Evolutionary conservation across 2,888 invertebrate species (phyloP), one percentile per base, ranked within the genome.

Genomic region (Synergus gifuensis): DNA sequence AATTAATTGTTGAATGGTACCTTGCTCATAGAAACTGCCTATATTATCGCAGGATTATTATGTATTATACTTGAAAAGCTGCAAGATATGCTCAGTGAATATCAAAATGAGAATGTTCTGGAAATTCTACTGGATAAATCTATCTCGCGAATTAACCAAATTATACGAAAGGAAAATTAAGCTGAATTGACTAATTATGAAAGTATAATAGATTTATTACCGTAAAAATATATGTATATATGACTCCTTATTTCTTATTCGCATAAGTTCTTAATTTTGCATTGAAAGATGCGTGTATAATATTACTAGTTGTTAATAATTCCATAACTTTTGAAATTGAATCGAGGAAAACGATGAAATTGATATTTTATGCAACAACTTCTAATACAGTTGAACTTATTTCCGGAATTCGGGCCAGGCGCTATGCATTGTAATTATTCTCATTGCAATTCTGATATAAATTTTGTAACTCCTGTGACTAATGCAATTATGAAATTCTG

Each of bases 1-100:
- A 87, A 87, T 88, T 86, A 88, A 85, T 85, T 83, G 85, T 80
- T 79, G 77, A 79, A 84, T 83, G 83, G 80, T 81, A 83, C 82
- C 80, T 83, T 81, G 78, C 84, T 79, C 80, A 81, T 62, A 76
- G 84, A 83, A 81, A 82, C 77, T 76, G 77, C 76, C 78, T 80
- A 80, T 80, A 80, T 84, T 82, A 82, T 81, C 82, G 78, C 78
- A 78, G 79, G 80, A 69, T 83, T 78, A 83, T 81, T 82, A n/a
- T n/a, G 78, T 76, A 82, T 82, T 80, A 80, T 80, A 81, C 63
- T 64, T 63, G 63, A 76, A 36, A 79, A 81, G 76, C 49, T 58
- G 58, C 60, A 18, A 66, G 44, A 9, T 66, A n/a, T 42, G n/a
- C 18, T 42, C 18, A 66, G 12, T 66, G 66, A n/a, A 9, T 58